phyloP scores from a whole-genome alignment of 2,113 vertebrate genomes.

The Labeo catla region DNA sequence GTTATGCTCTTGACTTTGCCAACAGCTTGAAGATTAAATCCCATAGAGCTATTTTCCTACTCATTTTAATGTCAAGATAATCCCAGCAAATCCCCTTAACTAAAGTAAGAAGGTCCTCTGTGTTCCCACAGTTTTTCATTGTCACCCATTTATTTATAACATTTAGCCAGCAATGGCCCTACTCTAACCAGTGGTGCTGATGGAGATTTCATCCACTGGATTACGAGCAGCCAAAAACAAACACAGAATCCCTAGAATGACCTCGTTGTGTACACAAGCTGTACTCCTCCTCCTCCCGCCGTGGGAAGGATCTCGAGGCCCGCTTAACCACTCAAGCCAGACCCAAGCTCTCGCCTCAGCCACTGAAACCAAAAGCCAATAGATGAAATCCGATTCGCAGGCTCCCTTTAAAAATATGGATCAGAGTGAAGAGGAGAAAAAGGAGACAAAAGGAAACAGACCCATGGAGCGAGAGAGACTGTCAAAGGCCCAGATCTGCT shows the following conservation, averaged over 20 bases:
- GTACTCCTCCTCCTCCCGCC: neutral
- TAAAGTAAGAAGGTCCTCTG: neutral
- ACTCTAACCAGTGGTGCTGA: neutral
- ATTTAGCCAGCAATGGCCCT: neutral
- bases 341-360: constrained; percentile 41
- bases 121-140: neutral
- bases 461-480: constrained; percentile 40
- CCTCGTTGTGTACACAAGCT: neutral
- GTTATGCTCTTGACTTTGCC: neutral
- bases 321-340: constrained; percentile 3
- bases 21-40: constrained; percentile 10
- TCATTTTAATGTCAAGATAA: constrained; percentile 36
- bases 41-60: neutral
- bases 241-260: neutral
- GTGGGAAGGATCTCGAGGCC: neutral
- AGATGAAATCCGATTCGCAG: constrained; percentile 67
- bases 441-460: constrained; percentile 28
- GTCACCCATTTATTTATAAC: constrained; percentile 33
- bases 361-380: constrained; percentile 63
- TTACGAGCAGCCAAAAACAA: constrained; percentile 28
- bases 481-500: constrained; percentile 62
- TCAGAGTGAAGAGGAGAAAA: constrained; percentile 55
- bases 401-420: constrained; percentile 67
- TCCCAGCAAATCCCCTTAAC: constrained; percentile 13
- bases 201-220: constrained; percentile 17